These are phyloP conservation scores for Corythornis vintsioides DNA, from an alignment of 2,113 vertebrate genomes.

Conservation along the genomic window DNA sequence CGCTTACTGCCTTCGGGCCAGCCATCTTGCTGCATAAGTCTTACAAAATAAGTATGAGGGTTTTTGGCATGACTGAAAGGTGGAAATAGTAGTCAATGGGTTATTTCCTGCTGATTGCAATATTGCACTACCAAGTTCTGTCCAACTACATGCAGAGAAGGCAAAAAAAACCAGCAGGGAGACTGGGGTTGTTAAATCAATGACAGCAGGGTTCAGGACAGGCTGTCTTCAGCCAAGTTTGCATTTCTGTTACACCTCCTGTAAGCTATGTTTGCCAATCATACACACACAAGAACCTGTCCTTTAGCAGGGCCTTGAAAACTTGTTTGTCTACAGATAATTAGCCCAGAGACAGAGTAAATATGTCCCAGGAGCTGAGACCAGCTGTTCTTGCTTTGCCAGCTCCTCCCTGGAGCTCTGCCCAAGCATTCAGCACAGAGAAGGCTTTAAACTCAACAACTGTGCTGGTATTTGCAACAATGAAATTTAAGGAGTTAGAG, in stretches of 20 bases:
- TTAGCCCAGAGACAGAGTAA: background rate
- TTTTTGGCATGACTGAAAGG: background rate
- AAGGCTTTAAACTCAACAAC: background rate
- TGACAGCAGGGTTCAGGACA: background rate
- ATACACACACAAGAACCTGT: background rate
- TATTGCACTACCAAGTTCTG: background rate
- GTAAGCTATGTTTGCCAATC: background rate
- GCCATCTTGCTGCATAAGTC: background rate
- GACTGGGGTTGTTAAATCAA: background rate
- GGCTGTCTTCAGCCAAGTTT: background rate
- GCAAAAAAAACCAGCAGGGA: background rate
- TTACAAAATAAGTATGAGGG: background rate
- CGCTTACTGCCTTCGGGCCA: background rate
- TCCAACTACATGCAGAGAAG: background rate
- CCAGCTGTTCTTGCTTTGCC: background rate
- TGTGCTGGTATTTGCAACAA: background rate
- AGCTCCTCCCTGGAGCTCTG: background rate
- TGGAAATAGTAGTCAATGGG: background rate
- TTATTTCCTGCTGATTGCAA: background rate
- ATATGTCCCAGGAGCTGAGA: background rate
- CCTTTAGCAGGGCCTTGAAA: background rate
- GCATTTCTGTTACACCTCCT: background rate
- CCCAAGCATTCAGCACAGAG: background rate
- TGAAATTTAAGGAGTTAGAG: background rate
- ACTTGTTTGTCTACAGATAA: conserved; percentile 8